Evolutionary conservation across 2,113 vertebrate species (phyloP).

Genomic region (Cisticola juncidis): DNA sequence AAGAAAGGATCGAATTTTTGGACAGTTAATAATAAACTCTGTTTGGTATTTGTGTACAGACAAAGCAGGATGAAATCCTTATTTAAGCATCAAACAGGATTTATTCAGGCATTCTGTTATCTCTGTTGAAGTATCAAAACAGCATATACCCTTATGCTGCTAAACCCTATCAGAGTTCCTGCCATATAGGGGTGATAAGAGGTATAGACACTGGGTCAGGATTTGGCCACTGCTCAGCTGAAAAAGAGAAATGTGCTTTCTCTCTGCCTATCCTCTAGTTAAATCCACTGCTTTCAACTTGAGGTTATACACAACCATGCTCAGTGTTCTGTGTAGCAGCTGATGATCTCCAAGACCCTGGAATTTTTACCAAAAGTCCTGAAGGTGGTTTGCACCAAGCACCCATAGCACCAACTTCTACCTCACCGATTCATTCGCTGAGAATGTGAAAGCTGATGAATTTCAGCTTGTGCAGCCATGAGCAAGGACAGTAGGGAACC

Average conservation of each 20-base stretch:
- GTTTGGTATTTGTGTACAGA: neutral
- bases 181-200: neutral
- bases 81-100: neutral
- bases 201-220: neutral
- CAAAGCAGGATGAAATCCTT: neutral
- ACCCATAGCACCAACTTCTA: neutral
- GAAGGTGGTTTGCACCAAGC: neutral
- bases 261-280: neutral
- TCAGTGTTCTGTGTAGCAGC: neutral
- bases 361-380: neutral
- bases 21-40: neutral
- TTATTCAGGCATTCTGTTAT: neutral
- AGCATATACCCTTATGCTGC: neutral
- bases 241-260: neutral
- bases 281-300: neutral
- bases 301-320: neutral
- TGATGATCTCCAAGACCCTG: neutral
- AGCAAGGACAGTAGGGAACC: neutral
- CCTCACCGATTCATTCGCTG: neutral
- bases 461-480: neutral
- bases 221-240: neutral
- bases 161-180: neutral
- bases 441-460: neutral
- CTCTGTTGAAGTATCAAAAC: neutral
- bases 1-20: neutral